These are phyloP conservation scores for Aulostomus chinensis DNA, from an alignment of 2,797 vertebrate species.

Conservation along the genomic window DNA sequence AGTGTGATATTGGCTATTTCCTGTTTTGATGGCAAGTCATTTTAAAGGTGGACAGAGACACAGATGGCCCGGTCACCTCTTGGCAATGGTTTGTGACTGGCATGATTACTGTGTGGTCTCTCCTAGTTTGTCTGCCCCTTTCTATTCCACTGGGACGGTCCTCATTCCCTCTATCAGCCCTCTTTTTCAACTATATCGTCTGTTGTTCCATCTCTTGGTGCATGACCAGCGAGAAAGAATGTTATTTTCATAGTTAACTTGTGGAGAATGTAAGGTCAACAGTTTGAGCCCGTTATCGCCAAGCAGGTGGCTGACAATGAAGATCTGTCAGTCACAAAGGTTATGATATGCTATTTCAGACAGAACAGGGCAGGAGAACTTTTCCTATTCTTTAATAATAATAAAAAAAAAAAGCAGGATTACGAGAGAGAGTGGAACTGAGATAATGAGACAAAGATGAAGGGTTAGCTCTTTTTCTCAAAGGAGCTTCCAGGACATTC, in stretches of 20 bases:
- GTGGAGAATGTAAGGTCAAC: slow-evolving; percentile 38
- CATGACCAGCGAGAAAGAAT: slow-evolving; percentile 16
- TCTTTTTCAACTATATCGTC: slow-evolving; percentile 17
- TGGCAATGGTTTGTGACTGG: slow-evolving; percentile 59
- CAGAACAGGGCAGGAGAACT: neutral
- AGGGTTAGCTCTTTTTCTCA: neutral
- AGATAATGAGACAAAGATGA: slow-evolving; percentile 2
- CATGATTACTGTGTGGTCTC: slow-evolving; percentile 64
- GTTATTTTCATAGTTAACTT: slow-evolving; percentile 50
- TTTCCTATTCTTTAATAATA: slow-evolving; percentile 3
- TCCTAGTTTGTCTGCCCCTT: slow-evolving; percentile 20
- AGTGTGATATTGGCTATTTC: slow-evolving; percentile 65
- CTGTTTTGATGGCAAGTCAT: slow-evolving; percentile 57
- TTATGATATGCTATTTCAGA: slow-evolving; percentile 28
- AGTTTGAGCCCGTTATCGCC: slow-evolving; percentile 16
- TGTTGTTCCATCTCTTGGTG: slow-evolving; percentile 19
- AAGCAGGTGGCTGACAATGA: slow-evolving; percentile 43
- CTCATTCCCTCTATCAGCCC: slow-evolving; percentile 24
- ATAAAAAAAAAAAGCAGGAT: slow-evolving; percentile 5
- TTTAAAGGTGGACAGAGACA: slow-evolving; percentile 43
- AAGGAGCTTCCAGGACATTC: neutral
- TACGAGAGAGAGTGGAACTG: neutral
- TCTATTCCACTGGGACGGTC: slow-evolving; percentile 6
- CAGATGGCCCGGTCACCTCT: slow-evolving; percentile 61
- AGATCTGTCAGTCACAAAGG: slow-evolving; percentile 38